Percentiles rank a stretch among this genome's conserved stretches.
Conservation (phyloP, 2,113 vertebrate species). For the Turnix velox region DNA sequence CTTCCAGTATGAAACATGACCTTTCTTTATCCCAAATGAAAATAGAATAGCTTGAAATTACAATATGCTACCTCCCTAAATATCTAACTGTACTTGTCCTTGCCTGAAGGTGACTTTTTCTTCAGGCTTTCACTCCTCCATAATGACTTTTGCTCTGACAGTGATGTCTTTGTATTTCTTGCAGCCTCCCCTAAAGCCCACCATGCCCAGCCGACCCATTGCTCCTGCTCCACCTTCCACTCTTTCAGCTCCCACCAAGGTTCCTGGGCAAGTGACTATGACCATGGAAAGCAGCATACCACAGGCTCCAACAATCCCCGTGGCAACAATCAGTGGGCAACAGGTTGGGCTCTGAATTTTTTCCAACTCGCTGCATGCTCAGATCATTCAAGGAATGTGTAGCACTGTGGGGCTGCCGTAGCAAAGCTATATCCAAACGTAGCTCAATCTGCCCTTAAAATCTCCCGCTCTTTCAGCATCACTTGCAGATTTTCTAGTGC, state of each 20-base stretch:
- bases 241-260: constrained; percentile 86
- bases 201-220: constrained; percentile 93
- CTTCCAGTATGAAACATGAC: neutral
- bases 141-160: neutral
- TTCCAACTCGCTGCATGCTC: neutral
- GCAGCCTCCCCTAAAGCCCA: constrained; percentile 87
- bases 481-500: neutral
- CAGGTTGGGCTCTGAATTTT: constrained; percentile 82
- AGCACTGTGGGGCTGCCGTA: neutral
- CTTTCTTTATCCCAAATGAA: neutral
- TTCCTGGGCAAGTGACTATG: constrained; percentile 90
- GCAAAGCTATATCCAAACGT: neutral
- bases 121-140: neutral
- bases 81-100: neutral
- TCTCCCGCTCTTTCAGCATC: neutral
- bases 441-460: neutral
- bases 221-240: constrained; percentile 92
- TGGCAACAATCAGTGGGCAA: constrained; percentile 97
- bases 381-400: too few relatives aligned
- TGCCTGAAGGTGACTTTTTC: neutral
- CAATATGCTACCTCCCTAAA: neutral
- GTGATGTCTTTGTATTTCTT: neutral
- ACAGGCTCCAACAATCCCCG: constrained; percentile 90
- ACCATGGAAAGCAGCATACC: constrained; percentile 91
- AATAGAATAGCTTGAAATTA: neutral